Conservation (phyloP, 2,797 vertebrate genomes). For the Prionace glauca region DNA sequence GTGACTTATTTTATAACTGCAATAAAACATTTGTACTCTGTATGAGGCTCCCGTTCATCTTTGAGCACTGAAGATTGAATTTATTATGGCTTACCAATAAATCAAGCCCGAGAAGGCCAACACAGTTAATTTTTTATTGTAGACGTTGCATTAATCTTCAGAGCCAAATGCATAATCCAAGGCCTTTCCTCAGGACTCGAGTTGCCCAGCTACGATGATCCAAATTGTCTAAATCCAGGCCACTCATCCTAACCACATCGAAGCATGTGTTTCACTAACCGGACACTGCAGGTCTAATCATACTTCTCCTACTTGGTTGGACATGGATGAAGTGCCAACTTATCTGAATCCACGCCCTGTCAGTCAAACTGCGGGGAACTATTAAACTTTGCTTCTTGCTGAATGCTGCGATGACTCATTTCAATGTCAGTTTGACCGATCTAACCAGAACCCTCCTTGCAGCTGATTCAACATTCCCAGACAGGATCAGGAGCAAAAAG, state of each 20-base stretch:
- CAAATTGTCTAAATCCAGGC: neutral
- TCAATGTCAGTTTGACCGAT: neutral
- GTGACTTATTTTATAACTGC: neutral
- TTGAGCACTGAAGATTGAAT: neutral
- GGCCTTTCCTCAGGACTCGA: neutral
- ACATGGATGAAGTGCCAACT: neutral
- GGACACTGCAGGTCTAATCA: neutral
- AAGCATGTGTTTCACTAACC: neutral
- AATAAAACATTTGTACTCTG: neutral
- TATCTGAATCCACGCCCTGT: neutral
- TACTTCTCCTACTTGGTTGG: neutral
- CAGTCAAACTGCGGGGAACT: no score
- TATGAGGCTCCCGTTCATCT: neutral
- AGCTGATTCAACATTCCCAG: neutral
- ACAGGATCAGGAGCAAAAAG: no score
- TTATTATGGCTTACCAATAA: neutral
- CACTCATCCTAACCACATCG: neutral
- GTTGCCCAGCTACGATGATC: neutral
- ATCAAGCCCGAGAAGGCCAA: neutral
- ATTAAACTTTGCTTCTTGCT: neutral
- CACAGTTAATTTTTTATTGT: neutral
- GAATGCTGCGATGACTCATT: neutral
- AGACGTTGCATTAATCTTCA: neutral
- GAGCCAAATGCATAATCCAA: neutral
- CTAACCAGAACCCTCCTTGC: neutral